phyloP scores from a whole-genome alignment of 2,888 invertebrate genomes.

The Harmothoe impar region DNA sequence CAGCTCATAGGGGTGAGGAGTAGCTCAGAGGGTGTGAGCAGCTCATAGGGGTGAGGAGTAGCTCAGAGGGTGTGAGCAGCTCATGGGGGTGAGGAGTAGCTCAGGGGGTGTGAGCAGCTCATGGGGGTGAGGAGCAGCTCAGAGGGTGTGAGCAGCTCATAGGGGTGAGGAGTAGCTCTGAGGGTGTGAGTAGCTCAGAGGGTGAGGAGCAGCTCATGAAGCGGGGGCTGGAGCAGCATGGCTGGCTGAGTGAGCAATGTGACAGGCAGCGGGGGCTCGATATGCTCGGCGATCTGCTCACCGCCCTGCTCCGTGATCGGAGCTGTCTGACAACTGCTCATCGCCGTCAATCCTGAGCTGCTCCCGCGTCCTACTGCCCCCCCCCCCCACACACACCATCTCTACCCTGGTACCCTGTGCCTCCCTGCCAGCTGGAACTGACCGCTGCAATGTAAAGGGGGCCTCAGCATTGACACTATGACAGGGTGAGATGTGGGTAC shows the following conservation, averaged over 20 bases:
- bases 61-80: too few relatives aligned
- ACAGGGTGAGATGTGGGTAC: too few relatives aligned
- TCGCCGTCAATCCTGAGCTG: not conserved
- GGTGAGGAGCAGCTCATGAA: not conserved
- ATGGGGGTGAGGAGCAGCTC: not conserved
- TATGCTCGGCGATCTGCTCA: slow-evolving; percentile 20
- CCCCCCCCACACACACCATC: too few relatives aligned
- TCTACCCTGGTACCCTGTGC: too few relatives aligned
- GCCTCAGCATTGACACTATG: too few relatives aligned
- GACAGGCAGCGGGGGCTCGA: not conserved
- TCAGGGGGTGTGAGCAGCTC: not conserved
- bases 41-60: too few relatives aligned
- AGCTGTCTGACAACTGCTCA: slow-evolving; percentile 29
- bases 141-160: not conserved
- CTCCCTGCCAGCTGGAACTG: too few relatives aligned
- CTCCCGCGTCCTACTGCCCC: too few relatives aligned
- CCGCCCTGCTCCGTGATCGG: not conserved
- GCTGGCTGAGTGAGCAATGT: not conserved
- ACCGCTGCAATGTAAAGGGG: too few relatives aligned
- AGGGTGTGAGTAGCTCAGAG: not conserved
- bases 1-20: too few relatives aligned
- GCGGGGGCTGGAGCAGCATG: not conserved
- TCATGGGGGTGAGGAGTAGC: not conserved
- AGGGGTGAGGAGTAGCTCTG: not conserved
- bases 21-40: too few relatives aligned